These are phyloP conservation scores for Glareola pratincola DNA, from an alignment of 2,113 vertebrate genomes.

Conservation along the genomic window DNA sequence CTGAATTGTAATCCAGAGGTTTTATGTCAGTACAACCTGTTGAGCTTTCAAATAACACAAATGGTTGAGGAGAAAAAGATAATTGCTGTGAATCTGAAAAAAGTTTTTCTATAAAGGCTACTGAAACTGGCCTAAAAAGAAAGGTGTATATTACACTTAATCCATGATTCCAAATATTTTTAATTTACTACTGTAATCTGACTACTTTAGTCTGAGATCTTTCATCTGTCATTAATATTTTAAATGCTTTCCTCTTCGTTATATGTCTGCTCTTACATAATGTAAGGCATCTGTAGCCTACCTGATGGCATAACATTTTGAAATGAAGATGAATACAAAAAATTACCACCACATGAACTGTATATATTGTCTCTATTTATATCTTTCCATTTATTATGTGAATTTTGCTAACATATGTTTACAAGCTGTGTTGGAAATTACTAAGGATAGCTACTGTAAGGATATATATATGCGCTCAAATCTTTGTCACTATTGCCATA, in stretches of 20 bases:
- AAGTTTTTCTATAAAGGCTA: not conserved
- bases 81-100: not conserved
- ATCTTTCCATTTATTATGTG: not conserved
- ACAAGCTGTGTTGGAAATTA: not conserved
- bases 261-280: not conserved
- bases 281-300: not conserved
- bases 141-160: not conserved
- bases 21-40: not conserved
- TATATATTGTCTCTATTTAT: not conserved
- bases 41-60: not conserved
- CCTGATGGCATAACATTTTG: not conserved
- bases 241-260: not conserved
- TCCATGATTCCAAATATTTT: not conserved
- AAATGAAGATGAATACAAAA: not conserved
- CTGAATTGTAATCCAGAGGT: not conserved
- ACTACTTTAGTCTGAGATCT: not conserved
- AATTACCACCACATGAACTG: fast-evolving
- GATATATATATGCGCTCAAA: not conserved
- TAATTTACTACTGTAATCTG: not conserved
- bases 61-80: not conserved
- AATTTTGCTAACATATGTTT: not conserved
- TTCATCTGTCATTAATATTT: not conserved
- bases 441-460: not conserved
- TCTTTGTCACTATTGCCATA: not conserved
- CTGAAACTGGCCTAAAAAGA: not conserved